Base-by-base conservation (phyloP, 2,888 invertebrate species). In the Drosophila falleni region DNA sequence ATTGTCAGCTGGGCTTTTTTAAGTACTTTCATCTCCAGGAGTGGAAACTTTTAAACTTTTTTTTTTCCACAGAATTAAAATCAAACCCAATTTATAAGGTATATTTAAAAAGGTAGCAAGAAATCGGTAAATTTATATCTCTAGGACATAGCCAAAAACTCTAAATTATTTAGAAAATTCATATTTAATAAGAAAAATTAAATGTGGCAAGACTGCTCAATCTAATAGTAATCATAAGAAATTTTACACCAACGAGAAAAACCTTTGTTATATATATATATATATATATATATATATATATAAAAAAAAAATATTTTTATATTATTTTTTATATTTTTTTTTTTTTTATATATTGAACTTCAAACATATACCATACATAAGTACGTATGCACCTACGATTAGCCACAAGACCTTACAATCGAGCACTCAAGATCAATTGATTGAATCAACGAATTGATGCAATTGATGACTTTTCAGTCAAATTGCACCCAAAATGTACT, bases 371-470 rank as follows among this genome's bases (percentile, higher is more conserved):
- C 19, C 8, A 44, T 16, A 31, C 19, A n/a, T 33, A 53, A 44
- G 53, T 54, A 16, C 47, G 13, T 49, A 16, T 39, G 55, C 19
- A 50, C 41, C 15, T 9, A n/a, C 26, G 16, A 33, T 23, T 41
- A 15, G 31, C 9, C 26, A 29, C 29, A 13, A 29, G 42, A 50
- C 35, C 50, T 50, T 13, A 13, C 29, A 41, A 10, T 31, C 13
- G 19, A 35, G n/a, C 33, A 39, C 41, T 8, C 31, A 11, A 41
- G 26, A 29, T 46, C 19, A 54, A 47, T 29, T 62, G 55, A 44
- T 46, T 54, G 55, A 46, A 29, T 46, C 29, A 44, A 37, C 46
- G n/a, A 44, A 61, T 62, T 62, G 54, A 54, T 29, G 39, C 54
- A 62, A 62, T 62, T 55, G 54, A 23, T 33, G 23, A 33, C 10